These are phyloP conservation scores for Caerostris extrusa DNA, from an alignment of 1,140 invertebrate species.

Conservation along the genomic window DNA sequence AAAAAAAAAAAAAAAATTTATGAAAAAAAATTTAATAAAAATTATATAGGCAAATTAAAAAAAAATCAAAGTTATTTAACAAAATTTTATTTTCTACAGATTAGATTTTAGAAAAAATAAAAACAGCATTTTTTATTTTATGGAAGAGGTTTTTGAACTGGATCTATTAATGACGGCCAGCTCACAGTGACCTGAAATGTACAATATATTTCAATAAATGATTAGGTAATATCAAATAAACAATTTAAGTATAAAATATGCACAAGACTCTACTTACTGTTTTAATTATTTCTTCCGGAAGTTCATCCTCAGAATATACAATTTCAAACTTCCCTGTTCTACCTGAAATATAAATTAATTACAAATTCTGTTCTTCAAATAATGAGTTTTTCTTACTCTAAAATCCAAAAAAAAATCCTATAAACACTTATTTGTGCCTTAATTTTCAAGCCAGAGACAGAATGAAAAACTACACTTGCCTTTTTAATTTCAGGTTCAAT, in stretches of 20 bases:
- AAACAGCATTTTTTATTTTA: too few species aligned
- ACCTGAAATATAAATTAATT: conserved; percentile 15
- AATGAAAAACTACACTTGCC: not conserved
- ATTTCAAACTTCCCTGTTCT: conserved; percentile 38
- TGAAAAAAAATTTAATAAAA: too few species aligned
- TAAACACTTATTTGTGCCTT: too few species aligned
- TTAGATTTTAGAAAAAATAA: too few species aligned
- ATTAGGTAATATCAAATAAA: not conserved
- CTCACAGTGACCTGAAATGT: not conserved
- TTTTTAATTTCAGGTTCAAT: conserved; percentile 8
- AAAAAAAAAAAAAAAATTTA: too few species aligned
- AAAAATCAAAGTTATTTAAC: too few species aligned
- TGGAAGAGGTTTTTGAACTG: not conserved
- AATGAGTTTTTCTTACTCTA: too few species aligned
- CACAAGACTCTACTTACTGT: not conserved
- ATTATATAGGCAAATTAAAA: too few species aligned
- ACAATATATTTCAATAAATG: not conserved
- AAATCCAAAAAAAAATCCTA: too few species aligned
- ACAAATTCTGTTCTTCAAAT: not conserved
- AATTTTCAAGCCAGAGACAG: too few species aligned
- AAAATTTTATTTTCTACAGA: too few species aligned
- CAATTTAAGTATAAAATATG: not conserved
- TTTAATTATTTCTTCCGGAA: not conserved
- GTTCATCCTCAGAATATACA: not conserved
- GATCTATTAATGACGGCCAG: not conserved